These are phyloP conservation scores for Coregonus ussuriensis DNA, from an alignment of 2,797 vertebrate genomes.

Conservation along the genomic window DNA sequence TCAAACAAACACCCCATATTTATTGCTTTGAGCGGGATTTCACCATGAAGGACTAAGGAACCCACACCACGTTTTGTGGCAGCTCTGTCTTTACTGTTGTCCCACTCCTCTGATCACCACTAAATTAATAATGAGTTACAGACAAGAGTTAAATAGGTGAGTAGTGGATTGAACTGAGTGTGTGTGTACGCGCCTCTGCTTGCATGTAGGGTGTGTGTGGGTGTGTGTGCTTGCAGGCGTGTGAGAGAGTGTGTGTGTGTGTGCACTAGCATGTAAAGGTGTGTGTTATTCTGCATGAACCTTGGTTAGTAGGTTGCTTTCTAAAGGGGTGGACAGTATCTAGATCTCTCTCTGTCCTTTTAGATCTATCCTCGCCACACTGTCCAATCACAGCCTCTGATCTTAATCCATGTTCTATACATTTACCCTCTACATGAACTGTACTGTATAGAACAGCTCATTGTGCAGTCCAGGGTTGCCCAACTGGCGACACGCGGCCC, in stretches of 20 bases:
- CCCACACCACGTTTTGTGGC: slow-evolving; percentile 63
- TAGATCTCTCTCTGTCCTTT: slow-evolving; percentile 24
- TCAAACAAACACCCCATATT: slow-evolving; percentile 38
- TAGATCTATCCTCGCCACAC: slow-evolving; percentile 46
- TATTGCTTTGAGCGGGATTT: slow-evolving; percentile 63
- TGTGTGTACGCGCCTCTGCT: slow-evolving; percentile 20
- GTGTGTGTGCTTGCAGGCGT: slow-evolving; percentile 62
- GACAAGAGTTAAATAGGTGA: slow-evolving; percentile 80
- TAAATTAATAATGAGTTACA: slow-evolving; percentile 79
- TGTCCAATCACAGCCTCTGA: slow-evolving; percentile 54
- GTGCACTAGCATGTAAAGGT: slow-evolving; percentile 20
- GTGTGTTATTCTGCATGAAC: slow-evolving; percentile 60
- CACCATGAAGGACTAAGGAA: slow-evolving; percentile 72
- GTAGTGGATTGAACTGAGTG: slow-evolving; percentile 67
- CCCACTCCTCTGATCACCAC: slow-evolving; percentile 72
- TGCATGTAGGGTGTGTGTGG: slow-evolving; percentile 1
- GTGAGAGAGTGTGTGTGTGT: slow-evolving; percentile 26
- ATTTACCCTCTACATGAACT: slow-evolving; percentile 32
- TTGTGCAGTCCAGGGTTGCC: not conserved
- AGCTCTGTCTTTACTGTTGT: slow-evolving; percentile 73
- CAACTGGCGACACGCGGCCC: not conserved
- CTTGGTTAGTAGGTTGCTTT: slow-evolving; percentile 40
- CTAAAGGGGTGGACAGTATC: slow-evolving; percentile 25
- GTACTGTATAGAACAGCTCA: not conserved
- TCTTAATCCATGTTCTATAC: slow-evolving; percentile 42